Evolutionary conservation across 2,797 vertebrate species (phyloP).

Genomic region (Moxostoma hubbsi): DNA sequence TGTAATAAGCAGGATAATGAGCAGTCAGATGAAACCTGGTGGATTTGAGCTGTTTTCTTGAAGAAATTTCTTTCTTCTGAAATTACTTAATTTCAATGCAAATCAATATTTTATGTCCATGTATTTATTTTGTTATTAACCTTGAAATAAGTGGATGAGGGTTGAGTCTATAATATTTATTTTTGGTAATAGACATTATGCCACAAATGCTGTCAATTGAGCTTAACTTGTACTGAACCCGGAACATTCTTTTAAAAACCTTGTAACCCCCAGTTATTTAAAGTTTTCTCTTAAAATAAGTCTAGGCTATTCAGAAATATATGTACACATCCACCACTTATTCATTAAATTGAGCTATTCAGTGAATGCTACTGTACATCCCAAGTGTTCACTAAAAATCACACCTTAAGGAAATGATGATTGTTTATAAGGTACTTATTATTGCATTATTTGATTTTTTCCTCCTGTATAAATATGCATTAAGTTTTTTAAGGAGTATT

Average conservation of each 20-base stretch:
- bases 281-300: slow-evolving; percentile 62
- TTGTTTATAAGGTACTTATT: slow-evolving; percentile 54
- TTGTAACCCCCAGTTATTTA: slow-evolving; percentile 70
- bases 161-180: too few species aligned
- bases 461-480: slow-evolving; percentile 49
- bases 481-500: slow-evolving; percentile 57
- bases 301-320: slow-evolving; percentile 37
- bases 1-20: too few species aligned
- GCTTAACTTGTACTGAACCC: too few species aligned
- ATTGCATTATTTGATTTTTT: slow-evolving; percentile 56
- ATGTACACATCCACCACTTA: slow-evolving; percentile 38
- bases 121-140: too few species aligned
- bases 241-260: slow-evolving; percentile 39
- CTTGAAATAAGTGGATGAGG: too few species aligned
- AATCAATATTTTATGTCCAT: too few species aligned
- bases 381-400: slow-evolving; percentile 37
- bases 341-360: slow-evolving; percentile 29
- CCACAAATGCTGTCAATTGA: not conserved
- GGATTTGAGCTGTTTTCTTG: too few species aligned
- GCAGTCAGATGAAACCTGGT: too few species aligned
- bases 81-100: too few species aligned
- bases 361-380: slow-evolving; percentile 16
- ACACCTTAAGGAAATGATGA: slow-evolving; percentile 61
- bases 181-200: too few species aligned
- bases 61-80: too few species aligned